A percentile compares a stretch with the other conserved stretches of the same genome.
Evolutionary conservation across 2,797 vertebrate species (phyloP).

Genomic region (Buphagus erythrorhynchus): DNA sequence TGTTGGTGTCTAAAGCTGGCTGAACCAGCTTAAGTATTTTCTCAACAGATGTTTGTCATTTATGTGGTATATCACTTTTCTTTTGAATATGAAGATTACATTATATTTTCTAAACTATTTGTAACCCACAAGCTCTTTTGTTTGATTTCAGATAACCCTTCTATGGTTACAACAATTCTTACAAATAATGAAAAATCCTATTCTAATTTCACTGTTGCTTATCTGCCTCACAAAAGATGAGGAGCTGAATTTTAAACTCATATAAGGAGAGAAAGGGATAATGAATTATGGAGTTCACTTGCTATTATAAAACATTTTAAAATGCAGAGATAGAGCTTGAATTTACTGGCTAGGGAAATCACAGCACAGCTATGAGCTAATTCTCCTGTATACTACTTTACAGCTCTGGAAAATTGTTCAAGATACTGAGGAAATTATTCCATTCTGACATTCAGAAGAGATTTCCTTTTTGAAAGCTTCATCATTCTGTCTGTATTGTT

Average conservation of each 20-base stretch:
- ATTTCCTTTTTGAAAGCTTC: neutral
- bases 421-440: neutral
- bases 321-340: neutral
- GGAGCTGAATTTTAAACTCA: neutral
- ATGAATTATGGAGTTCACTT: neutral
- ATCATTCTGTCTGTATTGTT: neutral
- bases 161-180: neutral
- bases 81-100: neutral
- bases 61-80: neutral
- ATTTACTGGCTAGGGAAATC: constrained; percentile 50
- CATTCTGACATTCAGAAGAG: constrained; percentile 4
- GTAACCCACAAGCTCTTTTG: neutral
- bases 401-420: neutral
- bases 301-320: constrained; percentile 5
- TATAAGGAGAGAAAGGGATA: neutral
- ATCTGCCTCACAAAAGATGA: neutral
- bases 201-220: neutral
- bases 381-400: neutral
- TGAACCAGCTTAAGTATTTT: neutral
- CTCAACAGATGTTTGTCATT: neutral
- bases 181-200: neutral
- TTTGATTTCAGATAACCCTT: neutral
- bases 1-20: neutral
- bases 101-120: neutral
- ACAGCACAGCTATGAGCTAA: neutral